phyloP scores from a whole-genome alignment of 2,797 vertebrate genomes.

The Hypotaenidia philippensis region DNA sequence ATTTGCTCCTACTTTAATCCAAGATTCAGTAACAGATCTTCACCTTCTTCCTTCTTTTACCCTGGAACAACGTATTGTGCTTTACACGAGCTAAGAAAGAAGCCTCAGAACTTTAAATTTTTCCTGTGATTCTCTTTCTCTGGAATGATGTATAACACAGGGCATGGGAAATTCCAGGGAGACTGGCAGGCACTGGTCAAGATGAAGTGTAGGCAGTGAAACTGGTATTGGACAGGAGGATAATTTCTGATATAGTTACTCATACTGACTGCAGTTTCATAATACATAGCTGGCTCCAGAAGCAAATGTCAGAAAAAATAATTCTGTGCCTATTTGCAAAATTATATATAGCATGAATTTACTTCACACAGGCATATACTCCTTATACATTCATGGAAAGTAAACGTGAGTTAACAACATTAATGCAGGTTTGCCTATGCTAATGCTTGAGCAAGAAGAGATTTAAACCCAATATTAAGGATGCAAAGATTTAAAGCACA shows the following conservation, averaged over 20 bases:
- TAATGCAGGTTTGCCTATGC: background rate
- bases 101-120: background rate
- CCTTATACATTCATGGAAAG: background rate
- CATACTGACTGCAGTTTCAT: background rate
- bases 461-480: background rate
- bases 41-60: background rate
- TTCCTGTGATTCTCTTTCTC: background rate
- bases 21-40: background rate
- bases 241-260: background rate
- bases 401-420: background rate
- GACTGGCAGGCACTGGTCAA: background rate
- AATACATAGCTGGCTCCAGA: background rate
- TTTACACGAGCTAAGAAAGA: background rate
- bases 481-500: background rate
- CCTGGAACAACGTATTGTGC: background rate
- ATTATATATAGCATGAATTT: background rate
- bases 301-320: background rate
- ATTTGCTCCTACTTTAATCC: accelerated
- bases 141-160: accelerated
- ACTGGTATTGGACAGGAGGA: background rate
- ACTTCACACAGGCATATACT: background rate
- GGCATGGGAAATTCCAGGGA: background rate
- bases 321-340: background rate
- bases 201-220: background rate
- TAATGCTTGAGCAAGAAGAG: background rate